A percentile compares a stretch with the other conserved stretches of the same genome.
phyloP scores from a whole-genome alignment of 2,888 invertebrate genomes.

The Pseudanteris insignis region DNA sequence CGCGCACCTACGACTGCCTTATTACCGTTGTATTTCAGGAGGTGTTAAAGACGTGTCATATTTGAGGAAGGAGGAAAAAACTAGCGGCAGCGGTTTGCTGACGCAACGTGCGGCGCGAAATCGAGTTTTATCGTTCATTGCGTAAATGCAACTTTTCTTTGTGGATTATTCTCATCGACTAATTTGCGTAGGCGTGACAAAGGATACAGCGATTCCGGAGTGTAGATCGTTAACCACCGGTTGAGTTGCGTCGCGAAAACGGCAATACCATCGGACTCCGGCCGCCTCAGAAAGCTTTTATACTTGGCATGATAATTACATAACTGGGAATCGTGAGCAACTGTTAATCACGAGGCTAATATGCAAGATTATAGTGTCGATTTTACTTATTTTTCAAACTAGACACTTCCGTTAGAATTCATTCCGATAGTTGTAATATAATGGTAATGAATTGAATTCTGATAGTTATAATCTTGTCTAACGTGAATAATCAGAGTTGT shows the following conservation, averaged over 20 bases:
- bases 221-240: slow-evolving; percentile 22
- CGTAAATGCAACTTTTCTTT: slow-evolving; percentile 33
- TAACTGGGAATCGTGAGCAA: slow-evolving; percentile 28
- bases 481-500: too few relatives aligned
- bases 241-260: slow-evolving; percentile 19
- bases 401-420: slow-evolving; percentile 12
- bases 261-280: slow-evolving; percentile 9
- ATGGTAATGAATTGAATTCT: slow-evolving; percentile 8
- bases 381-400: slow-evolving; percentile 30
- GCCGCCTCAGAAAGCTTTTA: slow-evolving; percentile 13
- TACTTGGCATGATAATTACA: slow-evolving; percentile 34
- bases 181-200: slow-evolving; percentile 32
- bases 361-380: slow-evolving; percentile 21
- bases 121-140: slow-evolving; percentile 35
- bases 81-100: background rate
- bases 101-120: slow-evolving; percentile 20
- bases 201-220: slow-evolving; percentile 16
- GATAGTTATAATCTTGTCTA: too few relatives aligned
- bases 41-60: slow-evolving; percentile 25
- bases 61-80: slow-evolving; percentile 19
- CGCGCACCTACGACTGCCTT: background rate
- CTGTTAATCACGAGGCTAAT: slow-evolving; percentile 39
- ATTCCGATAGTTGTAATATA: slow-evolving; percentile 22
- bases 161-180: slow-evolving; percentile 31
- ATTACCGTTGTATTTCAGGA: slow-evolving; percentile 13